These are phyloP conservation scores for Xestia ashworthii DNA, from an alignment of 2,888 invertebrate genomes.

Conservation along the genomic window DNA sequence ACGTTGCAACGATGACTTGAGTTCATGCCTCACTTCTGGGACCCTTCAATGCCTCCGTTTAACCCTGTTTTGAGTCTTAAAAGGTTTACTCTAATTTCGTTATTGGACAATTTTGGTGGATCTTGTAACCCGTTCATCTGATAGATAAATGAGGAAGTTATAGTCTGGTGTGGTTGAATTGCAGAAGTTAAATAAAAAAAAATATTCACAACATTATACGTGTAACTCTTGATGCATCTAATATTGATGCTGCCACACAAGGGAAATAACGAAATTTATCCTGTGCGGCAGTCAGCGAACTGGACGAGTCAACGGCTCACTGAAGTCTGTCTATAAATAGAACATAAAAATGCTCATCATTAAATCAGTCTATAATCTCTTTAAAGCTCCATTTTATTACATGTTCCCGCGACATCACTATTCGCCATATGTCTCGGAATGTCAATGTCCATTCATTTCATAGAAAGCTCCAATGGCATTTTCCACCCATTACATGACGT, in stretches of 20 bases:
- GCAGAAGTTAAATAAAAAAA: too few relatives aligned
- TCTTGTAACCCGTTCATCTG: slow-evolving; percentile 1
- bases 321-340: slow-evolving; percentile 40
- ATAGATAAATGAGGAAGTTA: slow-evolving; percentile 19
- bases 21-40: slow-evolving; percentile 70
- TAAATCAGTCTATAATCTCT: slow-evolving; percentile 57
- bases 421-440: slow-evolving; percentile 52
- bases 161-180: not conserved
- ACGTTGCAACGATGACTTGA: slow-evolving; percentile 75
- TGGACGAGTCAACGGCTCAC: slow-evolving; percentile 1
- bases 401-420: slow-evolving; percentile 36
- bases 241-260: not conserved
- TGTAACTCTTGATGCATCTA: not conserved
- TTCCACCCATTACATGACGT: slow-evolving; percentile 65
- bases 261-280: not conserved
- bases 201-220: not conserved
- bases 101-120: slow-evolving; percentile 29
- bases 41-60: slow-evolving; percentile 70
- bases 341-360: slow-evolving; percentile 50
- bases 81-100: slow-evolving; percentile 63
- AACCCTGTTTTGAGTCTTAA: slow-evolving; percentile 68
- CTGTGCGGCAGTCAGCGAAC: not conserved
- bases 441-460: slow-evolving; percentile 52
- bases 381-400: slow-evolving; percentile 48
- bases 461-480: slow-evolving; percentile 56